These are phyloP conservation scores for Drymodes brunneopygia DNA, from an alignment of 2,113 vertebrate species.

Conservation along the genomic window DNA sequence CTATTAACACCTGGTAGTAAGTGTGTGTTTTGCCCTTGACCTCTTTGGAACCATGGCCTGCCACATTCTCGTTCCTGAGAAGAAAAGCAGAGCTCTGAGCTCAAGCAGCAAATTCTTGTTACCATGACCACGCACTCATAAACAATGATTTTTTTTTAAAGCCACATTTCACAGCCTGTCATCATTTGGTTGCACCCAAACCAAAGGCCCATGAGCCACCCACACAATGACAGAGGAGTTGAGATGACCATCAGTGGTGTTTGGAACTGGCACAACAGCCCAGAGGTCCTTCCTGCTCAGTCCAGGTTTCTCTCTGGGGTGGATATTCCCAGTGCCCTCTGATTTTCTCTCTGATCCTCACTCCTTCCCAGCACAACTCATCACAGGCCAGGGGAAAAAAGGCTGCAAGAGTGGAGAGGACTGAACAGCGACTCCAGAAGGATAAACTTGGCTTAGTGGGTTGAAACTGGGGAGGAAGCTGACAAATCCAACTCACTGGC, in stretches of 20 bases:
- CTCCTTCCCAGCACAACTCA: not conserved
- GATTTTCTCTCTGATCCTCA: not conserved
- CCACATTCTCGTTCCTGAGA: conserved; percentile 74
- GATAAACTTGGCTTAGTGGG: not conserved
- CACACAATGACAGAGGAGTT: rapidly evolving
- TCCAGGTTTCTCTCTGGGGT: not conserved
- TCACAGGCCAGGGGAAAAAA: not conserved
- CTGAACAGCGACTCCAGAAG: not conserved
- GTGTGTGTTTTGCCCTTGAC: conserved; percentile 97
- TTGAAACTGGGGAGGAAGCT: not conserved
- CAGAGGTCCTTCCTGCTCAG: not conserved
- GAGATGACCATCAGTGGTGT: not conserved
- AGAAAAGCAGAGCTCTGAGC: not conserved
- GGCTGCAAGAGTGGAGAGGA: not conserved
- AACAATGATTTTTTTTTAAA: not conserved
- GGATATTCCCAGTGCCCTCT: not conserved
- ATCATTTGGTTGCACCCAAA: not conserved
- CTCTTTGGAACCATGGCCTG: conserved; percentile 89
- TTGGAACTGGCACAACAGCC: not conserved
- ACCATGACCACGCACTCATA: not conserved
- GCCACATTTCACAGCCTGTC: not conserved
- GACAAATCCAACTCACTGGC: not conserved
- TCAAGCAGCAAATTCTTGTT: not conserved
- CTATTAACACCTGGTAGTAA: conserved; percentile 96
- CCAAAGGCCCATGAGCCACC: not conserved